Percentiles rank a stretch among this genome's conserved stretches.
phyloP scores from a whole-genome alignment of 2,113 vertebrate species.

The Indicator maculatus region DNA sequence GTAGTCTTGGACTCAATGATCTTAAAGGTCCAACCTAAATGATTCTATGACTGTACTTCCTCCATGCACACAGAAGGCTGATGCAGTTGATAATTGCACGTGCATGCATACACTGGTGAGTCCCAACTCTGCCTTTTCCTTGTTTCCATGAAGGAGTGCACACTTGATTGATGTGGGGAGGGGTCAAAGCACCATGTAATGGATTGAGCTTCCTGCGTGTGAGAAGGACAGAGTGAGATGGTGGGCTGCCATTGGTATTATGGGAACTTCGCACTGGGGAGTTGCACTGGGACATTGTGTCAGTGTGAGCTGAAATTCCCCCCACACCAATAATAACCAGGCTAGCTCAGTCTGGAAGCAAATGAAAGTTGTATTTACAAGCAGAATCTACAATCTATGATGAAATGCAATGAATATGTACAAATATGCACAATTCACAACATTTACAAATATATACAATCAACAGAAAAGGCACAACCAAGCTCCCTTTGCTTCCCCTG shows the following conservation, averaged over 20 bases:
- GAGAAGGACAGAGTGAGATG: background rate
- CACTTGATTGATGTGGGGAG: background rate
- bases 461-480: too few species aligned
- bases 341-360: too few species aligned
- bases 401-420: too few species aligned
- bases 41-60: background rate
- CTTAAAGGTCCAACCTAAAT: background rate
- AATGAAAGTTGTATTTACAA: too few species aligned
- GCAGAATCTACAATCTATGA: too few species aligned
- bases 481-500: too few species aligned
- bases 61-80: background rate
- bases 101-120: background rate
- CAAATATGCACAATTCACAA: too few species aligned
- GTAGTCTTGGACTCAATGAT: background rate
- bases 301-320: too few species aligned
- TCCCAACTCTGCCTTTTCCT: background rate
- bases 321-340: too few species aligned
- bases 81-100: background rate
- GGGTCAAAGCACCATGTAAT: background rate
- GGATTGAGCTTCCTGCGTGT: background rate
- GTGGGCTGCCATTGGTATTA: background rate
- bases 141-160: background rate
- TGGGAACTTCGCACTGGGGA: background rate
- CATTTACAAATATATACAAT: too few species aligned
- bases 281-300: too few species aligned